Conservation (phyloP, 1,140 invertebrate species). For the Drosophila fuyamai region DNA sequence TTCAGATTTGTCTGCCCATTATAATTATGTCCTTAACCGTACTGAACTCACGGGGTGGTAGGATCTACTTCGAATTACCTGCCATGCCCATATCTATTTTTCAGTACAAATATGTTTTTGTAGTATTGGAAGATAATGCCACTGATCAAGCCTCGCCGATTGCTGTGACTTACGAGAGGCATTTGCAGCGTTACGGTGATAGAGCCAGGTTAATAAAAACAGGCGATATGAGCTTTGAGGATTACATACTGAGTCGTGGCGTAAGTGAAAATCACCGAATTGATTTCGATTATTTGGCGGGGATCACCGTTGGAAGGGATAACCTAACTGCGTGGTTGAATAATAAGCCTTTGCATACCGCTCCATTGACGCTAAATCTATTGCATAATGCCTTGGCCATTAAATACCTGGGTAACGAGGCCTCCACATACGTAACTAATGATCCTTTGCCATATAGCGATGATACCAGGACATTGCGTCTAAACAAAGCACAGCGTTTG, state of each 20-base stretch:
- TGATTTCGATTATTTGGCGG: constrained; percentile 53
- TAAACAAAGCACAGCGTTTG: constrained; percentile 85
- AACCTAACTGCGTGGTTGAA: constrained; percentile 87
- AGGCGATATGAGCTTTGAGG: not conserved
- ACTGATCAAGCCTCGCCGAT: not conserved
- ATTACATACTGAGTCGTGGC: constrained; percentile 11
- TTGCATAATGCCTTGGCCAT: constrained; percentile 87
- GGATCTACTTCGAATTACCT: constrained; percentile 22
- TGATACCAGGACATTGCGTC: constrained; percentile 65
- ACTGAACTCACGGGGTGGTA: constrained; percentile 73
- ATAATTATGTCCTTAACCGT: constrained; percentile 87
- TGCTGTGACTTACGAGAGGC: not conserved
- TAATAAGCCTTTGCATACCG: constrained; percentile 89
- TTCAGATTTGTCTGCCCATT: constrained; percentile 87
- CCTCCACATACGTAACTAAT: constrained; percentile 87
- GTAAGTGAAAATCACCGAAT: constrained; percentile 19
- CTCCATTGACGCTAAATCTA: constrained; percentile 88
- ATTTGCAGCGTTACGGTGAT: not conserved
- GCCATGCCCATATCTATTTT: constrained; percentile 14
- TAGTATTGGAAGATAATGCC: constrained; percentile 15
- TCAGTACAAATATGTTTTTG: constrained; percentile 1
- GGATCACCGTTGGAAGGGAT: constrained; percentile 78
- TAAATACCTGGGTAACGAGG: constrained; percentile 28
- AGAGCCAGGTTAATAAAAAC: not conserved
- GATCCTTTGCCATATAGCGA: constrained; percentile 88